phyloP scores from a whole-genome alignment of 2,113 vertebrate species.

The Mixornis gularis region DNA sequence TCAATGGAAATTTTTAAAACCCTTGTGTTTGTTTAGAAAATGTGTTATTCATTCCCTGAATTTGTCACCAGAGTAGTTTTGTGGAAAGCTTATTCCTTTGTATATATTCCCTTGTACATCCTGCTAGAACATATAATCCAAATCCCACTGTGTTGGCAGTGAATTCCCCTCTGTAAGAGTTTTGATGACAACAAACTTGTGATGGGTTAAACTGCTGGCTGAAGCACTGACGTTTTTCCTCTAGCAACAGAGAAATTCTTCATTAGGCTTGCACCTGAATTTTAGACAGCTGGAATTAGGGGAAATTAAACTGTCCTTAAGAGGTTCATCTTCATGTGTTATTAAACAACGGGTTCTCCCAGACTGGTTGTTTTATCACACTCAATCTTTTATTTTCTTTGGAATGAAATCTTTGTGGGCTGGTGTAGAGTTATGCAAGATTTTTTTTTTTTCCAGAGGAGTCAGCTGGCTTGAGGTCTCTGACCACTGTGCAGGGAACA shows the following conservation, averaged over 20 bases:
- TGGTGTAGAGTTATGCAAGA: neutral
- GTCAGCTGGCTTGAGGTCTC: neutral
- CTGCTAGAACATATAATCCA: neutral
- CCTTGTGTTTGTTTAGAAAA: neutral
- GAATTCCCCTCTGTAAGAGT: neutral
- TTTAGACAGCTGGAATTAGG: neutral
- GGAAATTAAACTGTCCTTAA: slow-evolving; percentile 1
- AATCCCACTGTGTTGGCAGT: neutral
- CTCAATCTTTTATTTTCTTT: neutral
- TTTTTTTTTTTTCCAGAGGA: neutral
- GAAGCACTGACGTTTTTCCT: neutral
- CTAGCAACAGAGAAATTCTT: neutral
- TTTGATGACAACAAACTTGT: neutral
- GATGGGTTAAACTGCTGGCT: neutral
- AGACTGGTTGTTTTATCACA: neutral
- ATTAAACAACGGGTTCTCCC: neutral
- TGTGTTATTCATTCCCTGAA: neutral
- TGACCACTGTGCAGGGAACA: neutral
- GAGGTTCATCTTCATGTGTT: neutral
- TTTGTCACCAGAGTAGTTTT: neutral
- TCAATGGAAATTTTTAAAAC: neutral
- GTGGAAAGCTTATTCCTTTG: neutral
- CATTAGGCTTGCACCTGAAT: neutral
- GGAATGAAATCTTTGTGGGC: neutral
- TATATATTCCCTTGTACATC: neutral